Conservation (phyloP, 2,888 invertebrate genomes). For the Mamestra brassicae region DNA sequence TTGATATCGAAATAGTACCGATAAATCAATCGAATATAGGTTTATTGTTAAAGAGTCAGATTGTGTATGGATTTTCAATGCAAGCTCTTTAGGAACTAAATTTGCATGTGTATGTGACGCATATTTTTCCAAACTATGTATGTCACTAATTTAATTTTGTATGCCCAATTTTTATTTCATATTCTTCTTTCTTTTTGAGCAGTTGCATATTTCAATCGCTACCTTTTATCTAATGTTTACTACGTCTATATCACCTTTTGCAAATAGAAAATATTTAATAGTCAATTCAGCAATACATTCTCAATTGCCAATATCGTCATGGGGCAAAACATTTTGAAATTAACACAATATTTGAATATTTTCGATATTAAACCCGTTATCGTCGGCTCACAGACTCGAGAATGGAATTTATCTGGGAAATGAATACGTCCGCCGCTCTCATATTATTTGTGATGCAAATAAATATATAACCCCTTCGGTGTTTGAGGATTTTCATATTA, state of each 20-base stretch:
- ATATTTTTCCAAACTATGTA: too few relatives aligned
- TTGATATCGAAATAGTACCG: conserved; percentile 61
- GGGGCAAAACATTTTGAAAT: conserved; percentile 68
- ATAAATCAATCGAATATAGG: conserved; percentile 49
- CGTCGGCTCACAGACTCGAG: conserved; percentile 75
- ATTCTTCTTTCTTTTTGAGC: too few relatives aligned
- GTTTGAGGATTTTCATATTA: conserved; percentile 40
- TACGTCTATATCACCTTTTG: neutral
- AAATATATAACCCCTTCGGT: conserved; percentile 53
- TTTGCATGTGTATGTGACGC: neutral
- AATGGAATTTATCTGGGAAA: conserved; percentile 75
- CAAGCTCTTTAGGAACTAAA: neutral
- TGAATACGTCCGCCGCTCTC: conserved; percentile 71
- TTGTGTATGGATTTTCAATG: neutral
- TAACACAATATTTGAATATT: conserved; percentile 72
- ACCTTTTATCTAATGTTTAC: neutral
- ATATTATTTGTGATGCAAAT: conserved; percentile 67
- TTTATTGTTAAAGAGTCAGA: conserved; percentile 19
- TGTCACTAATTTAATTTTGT: too few relatives aligned
- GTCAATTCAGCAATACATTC: conserved; percentile 30
- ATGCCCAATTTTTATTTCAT: too few relatives aligned
- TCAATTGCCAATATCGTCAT: conserved; percentile 31
- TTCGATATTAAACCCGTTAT: conserved; percentile 79
- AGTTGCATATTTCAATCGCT: too few relatives aligned
- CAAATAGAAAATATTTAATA: conserved; percentile 6